These are phyloP conservation scores for Buphagus erythrorhynchus DNA, from an alignment of 2,797 vertebrate species.

Conservation along the genomic window DNA sequence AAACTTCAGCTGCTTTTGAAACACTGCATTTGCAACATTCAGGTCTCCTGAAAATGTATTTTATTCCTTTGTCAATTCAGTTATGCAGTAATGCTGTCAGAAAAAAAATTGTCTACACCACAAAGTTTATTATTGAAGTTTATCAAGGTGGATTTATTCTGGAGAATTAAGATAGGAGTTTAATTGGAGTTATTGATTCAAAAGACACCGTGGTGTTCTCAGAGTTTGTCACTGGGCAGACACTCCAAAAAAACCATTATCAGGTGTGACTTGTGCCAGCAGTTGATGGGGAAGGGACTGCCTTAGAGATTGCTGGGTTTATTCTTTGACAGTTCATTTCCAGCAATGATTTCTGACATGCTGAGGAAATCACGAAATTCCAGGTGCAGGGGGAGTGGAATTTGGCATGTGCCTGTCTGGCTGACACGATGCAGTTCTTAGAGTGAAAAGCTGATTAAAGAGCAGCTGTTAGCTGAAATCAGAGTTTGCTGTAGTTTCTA, in stretches of 20 bases:
- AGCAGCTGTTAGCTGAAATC: constrained; percentile 72
- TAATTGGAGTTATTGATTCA: not conserved
- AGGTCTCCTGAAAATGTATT: not conserved
- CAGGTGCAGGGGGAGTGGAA: constrained; percentile 50
- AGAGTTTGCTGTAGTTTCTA: not conserved
- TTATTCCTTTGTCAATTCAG: not conserved
- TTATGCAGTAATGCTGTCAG: not conserved
- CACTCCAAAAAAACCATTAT: not conserved
- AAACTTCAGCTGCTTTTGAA: not conserved
- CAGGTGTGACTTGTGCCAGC: not conserved
- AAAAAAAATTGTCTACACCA: accelerated
- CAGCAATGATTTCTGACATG: not conserved
- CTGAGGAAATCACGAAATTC: not conserved
- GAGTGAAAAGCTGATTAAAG: not conserved
- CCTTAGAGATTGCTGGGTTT: not conserved
- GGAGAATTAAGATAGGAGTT: not conserved
- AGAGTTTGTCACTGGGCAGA: not conserved
- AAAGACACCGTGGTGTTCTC: not conserved
- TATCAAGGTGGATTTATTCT: not conserved
- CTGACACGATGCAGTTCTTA: not conserved
- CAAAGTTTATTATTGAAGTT: not conserved
- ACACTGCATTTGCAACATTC: not conserved
- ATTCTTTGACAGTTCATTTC: not conserved
- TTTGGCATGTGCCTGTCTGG: constrained; percentile 12
- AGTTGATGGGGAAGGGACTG: not conserved